These are phyloP conservation scores for Pectinophora gossypiella DNA, from an alignment of 1,140 invertebrate genomes.

Conservation along the genomic window DNA sequence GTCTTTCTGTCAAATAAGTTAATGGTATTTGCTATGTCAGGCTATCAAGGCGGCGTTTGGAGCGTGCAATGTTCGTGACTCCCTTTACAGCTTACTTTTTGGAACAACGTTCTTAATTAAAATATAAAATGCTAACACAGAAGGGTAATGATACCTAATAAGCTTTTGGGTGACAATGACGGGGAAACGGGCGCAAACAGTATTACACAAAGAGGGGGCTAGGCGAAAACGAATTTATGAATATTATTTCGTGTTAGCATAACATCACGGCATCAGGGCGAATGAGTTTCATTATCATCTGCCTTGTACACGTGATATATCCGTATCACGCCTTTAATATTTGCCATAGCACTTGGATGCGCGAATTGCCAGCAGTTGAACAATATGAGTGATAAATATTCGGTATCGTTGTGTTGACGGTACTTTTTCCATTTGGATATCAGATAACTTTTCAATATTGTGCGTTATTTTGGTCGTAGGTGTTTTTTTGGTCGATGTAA, in stretches of 20 bases:
- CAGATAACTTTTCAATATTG: too few species aligned
- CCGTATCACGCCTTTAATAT: too few species aligned
- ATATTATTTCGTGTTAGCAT: slow-evolving; percentile 18
- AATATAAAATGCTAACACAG: slow-evolving; percentile 30
- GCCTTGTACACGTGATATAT: too few species aligned
- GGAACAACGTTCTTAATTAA: slow-evolving; percentile 25
- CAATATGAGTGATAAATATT: too few species aligned
- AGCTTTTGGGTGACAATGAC: slow-evolving; percentile 28
- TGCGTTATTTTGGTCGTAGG: too few species aligned
- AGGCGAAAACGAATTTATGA: slow-evolving; percentile 17
- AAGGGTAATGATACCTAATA: slow-evolving; percentile 34
- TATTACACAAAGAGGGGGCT: not conserved
- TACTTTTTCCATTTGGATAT: too few species aligned
- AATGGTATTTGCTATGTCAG: slow-evolving; percentile 18
- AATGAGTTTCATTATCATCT: slow-evolving; percentile 12
- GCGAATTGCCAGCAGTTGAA: too few species aligned
- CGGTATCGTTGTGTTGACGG: too few species aligned
- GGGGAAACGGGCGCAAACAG: slow-evolving; percentile 10
- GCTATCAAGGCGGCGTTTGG: not conserved
- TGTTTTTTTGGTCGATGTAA: too few species aligned
- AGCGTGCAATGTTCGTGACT: not conserved
- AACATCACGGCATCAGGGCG: slow-evolving; percentile 5
- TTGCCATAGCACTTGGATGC: too few species aligned
- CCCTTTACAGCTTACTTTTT: too few species aligned
- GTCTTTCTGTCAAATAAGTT: slow-evolving; percentile 21